These are phyloP conservation scores for Oplegnathus fasciatus DNA, from an alignment of 2,113 vertebrate species.

Conservation along the genomic window DNA sequence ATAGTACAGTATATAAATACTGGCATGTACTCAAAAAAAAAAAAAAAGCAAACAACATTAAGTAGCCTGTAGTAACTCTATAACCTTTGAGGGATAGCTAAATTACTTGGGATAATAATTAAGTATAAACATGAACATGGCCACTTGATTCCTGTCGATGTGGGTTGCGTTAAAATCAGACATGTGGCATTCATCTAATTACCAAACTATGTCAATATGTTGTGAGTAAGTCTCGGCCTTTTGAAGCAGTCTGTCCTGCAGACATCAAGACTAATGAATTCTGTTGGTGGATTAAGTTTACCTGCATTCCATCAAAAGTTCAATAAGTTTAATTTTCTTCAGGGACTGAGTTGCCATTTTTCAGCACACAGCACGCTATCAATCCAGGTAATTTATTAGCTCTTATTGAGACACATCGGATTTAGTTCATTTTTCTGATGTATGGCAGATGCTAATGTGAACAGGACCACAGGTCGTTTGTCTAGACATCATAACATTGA, in stretches of 20 bases:
- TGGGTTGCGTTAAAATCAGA: neutral
- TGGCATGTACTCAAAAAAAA: neutral
- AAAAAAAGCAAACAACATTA: neutral
- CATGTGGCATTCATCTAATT: neutral
- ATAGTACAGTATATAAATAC: neutral
- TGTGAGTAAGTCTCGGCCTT: slow-evolving; percentile 1
- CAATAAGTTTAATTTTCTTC: no score
- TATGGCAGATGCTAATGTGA: slow-evolving; percentile 20
- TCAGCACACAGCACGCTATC: neutral
- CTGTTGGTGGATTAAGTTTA: neutral
- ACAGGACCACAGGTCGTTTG: neutral
- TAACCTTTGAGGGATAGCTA: neutral
- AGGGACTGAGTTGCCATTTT: neutral
- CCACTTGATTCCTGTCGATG: neutral
- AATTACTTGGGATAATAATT: neutral
- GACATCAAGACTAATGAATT: neutral
- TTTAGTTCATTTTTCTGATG: neutral
- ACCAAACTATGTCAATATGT: neutral
- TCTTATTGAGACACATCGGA: neutral
- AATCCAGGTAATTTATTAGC: neutral
- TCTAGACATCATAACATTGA: neutral
- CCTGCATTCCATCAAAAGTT: neutral
- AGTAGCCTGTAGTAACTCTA: neutral
- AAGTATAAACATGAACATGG: neutral
- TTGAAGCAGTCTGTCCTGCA: neutral